phyloP scores from a whole-genome alignment of 1,140 invertebrate genomes.

The Belonocnema kinseyi region DNA sequence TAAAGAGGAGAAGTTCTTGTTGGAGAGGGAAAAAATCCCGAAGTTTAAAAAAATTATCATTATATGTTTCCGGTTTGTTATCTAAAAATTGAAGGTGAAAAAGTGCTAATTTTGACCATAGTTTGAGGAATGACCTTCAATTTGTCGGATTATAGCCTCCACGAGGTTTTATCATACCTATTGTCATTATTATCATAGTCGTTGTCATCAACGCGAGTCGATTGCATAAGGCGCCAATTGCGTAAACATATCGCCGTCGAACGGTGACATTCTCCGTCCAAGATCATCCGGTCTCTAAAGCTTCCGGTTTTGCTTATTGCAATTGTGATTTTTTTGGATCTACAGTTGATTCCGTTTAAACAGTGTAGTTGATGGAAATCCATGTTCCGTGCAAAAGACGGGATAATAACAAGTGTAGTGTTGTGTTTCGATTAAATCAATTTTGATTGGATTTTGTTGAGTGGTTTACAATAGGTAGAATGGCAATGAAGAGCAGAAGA shows the following conservation, averaged over 20 bases:
- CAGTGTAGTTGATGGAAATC: background rate
- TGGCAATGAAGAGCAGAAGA: conserved; percentile 74
- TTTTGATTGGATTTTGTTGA: conserved; percentile 23
- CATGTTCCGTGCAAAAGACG: background rate
- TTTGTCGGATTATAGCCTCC: background rate
- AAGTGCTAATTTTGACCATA: background rate
- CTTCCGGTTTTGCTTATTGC: background rate
- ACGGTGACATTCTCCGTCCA: too few relatives aligned
- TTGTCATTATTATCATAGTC: conserved; percentile 34
- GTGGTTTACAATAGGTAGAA: conserved; percentile 43
- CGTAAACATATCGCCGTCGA: conserved; percentile 31
- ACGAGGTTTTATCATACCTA: background rate
- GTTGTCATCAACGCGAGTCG: conserved; percentile 21
- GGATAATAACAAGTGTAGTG: conserved; percentile 16
- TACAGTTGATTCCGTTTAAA: background rate
- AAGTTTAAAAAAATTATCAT: too few relatives aligned
- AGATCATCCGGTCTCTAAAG: background rate
- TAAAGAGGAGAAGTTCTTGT: too few relatives aligned
- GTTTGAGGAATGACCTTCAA: background rate
- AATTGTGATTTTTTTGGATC: background rate
- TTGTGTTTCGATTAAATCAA: background rate
- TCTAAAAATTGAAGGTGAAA: background rate
- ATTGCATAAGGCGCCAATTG: conserved; percentile 46
- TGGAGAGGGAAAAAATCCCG: too few relatives aligned
- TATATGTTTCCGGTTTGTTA: too few relatives aligned